These are phyloP conservation scores for Catalaphyllia jardinei DNA, from an alignment of 64 coral and sea anemone genomes.

Conservation along the genomic window DNA sequence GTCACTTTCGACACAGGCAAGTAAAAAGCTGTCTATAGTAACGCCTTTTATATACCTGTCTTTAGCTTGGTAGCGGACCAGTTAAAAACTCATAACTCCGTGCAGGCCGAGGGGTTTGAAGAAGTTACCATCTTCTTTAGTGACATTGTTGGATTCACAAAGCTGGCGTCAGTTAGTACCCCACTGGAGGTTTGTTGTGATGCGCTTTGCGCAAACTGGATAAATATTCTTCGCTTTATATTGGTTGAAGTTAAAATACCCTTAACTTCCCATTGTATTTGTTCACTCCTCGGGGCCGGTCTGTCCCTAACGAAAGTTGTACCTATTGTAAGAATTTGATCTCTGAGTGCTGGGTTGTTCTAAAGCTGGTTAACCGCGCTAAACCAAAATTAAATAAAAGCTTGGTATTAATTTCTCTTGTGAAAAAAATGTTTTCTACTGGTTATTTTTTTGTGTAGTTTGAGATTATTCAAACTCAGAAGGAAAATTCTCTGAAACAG, in stretches of 20 bases:
- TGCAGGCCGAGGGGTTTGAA: slow-evolving; percentile 74
- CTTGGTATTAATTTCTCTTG: no score
- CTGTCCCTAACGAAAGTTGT: no score
- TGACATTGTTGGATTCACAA: slow-evolving; percentile 78
- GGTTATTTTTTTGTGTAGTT: no score
- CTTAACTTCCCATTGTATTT: no score
- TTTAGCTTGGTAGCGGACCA: slow-evolving; percentile 60
- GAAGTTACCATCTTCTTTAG: slow-evolving; percentile 81
- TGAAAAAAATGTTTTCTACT: no score
- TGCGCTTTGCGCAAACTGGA: not conserved
- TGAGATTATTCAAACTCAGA: no score
- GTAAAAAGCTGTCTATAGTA: not conserved
- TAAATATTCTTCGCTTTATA: not conserved
- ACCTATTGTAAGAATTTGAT: no score
- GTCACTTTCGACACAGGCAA: not conserved
- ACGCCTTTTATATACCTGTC: not conserved
- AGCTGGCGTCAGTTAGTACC: slow-evolving; percentile 53
- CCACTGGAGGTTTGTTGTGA: slow-evolving; percentile 45
- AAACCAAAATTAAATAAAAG: no score
- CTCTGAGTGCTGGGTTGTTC: no score
- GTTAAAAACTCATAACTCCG: slow-evolving; percentile 44
- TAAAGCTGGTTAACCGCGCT: no score
- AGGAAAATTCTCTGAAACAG: no score
- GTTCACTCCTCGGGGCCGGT: no score
- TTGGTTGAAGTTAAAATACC: not conserved